Base-by-base conservation (phyloP, 2,888 invertebrate genomes). In the Drosophila recens region DNA sequence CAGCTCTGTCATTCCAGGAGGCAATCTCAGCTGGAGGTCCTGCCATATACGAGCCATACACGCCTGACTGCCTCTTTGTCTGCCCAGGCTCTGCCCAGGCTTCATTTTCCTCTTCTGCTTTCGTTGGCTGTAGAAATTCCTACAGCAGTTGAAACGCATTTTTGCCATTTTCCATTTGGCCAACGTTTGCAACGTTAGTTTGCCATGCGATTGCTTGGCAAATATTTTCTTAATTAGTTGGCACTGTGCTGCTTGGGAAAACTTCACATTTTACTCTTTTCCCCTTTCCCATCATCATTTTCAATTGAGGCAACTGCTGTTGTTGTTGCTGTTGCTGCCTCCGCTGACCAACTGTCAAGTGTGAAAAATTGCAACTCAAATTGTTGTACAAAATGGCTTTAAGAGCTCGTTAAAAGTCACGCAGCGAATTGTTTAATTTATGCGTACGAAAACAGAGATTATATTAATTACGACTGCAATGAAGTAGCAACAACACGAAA, bases 211-310 rank as follows among this genome's bases (percentile, higher is more conserved):
- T 67, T 67, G 88, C 87, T 85, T 67, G 49, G 76, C 76, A 84
- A 84, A 84, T 89, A 84, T 89, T 84, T 84, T 84, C 88, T 87
- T 84, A 84, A 84, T 84, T 89, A 84, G 87, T 89, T 85, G 82
- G 72, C 74, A 57, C 61, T 57, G 62, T 36, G 57, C 61, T 45
- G 61, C 33, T 36, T 69, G 75, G 63, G 38, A 74, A 79, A 79
- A 64, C 79, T 69, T 65, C 52, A 51, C 40, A 48, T 53, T 56
- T 63, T 17, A 13, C 10, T 51, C 34, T 46, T 36, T 34, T 40
- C 40, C 43, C 13, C 13, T 10, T 34, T 48, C 6, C 15, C n/a
- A 43, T 15, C 30, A 1, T 8, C 40, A 8, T 10, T 11, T 40
- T 27, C 23, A n/a, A 30, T 30, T 30, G n/a, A 34, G 33, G n/a